A percentile compares a stretch with the other conserved stretches of the same genome.
Conservation (phyloP, 1,140 invertebrate genomes). For the Diachasmimorpha longicaudata region DNA sequence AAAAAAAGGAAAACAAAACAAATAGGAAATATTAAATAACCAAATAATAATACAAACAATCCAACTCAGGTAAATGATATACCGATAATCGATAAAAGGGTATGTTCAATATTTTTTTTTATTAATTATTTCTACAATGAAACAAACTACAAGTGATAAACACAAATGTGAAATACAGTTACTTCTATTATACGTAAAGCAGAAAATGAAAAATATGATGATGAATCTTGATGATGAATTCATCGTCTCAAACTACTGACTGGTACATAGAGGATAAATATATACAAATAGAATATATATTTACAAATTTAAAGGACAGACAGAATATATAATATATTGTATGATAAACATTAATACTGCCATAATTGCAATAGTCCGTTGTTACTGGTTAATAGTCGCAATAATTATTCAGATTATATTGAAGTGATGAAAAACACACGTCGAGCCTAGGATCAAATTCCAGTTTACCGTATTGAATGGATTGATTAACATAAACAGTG, state of each 20-base stretch:
- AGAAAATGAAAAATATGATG: not conserved
- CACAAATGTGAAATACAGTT: not conserved
- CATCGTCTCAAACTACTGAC: not conserved
- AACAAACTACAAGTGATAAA: not conserved
- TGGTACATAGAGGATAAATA: slow-evolving; percentile 1
- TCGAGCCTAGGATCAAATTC: slow-evolving; percentile 50
- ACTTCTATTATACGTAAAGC: not conserved
- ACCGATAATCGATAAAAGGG: slow-evolving; percentile 16
- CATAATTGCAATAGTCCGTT: slow-evolving; percentile 15
- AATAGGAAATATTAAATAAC: slow-evolving; percentile 15
- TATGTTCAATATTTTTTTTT: slow-evolving; percentile 15
- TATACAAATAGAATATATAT: slow-evolving; percentile 11
- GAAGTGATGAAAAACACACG: slow-evolving; percentile 30
- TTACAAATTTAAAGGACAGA: not conserved
- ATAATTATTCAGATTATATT: slow-evolving; percentile 8
- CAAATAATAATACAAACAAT: slow-evolving; percentile 15
- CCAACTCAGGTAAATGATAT: slow-evolving; percentile 28
- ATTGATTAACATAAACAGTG: slow-evolving; percentile 37
- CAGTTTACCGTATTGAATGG: slow-evolving; percentile 35
- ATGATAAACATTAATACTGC: slow-evolving; percentile 15
- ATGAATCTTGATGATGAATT: not conserved
- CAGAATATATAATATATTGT: slow-evolving; percentile 1
- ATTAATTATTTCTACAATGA: not conserved
- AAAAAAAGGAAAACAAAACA: not conserved
- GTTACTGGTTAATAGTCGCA: not conserved